Base-by-base conservation (phyloP, 2,113 vertebrate genomes). In the Coptodon bakossiorum region DNA sequence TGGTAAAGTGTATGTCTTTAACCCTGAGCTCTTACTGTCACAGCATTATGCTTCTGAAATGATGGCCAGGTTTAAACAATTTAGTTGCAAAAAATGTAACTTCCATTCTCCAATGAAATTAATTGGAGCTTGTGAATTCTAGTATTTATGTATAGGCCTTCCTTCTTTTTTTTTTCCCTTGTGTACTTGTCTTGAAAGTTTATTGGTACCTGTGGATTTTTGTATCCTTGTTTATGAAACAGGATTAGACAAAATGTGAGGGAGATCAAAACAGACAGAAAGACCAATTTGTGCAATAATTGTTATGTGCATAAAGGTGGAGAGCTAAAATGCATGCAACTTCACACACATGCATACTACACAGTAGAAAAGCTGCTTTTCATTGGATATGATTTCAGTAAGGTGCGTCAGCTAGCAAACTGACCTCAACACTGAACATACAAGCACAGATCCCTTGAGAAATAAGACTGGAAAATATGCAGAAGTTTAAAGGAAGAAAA, bases 11-110 rank as follows among this genome's bases (percentile, higher is more conserved):
- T 1, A 84, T 80, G 68, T 52, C 81, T 91, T 81, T 19, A 84
- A 90, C 85, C 78, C 52, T 43, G 29, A 13, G 48, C 57, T 83
- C 52, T 83, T 57, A 80, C 52, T 68, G 85, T 52, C 38, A 34
- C 54, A 45, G 68, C 22, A 48, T 56, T 82, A 81, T 54, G 31
- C 80, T 88, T 84, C 82, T 76, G 71, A 80, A 91, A 73, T 85
- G 87, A 91, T 86, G 82, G 27, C 86, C 81, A 4, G 29, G 40
- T 73, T 88, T 86, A 82, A 86, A 82, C 91, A 92, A 94, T 93
- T 91, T 63, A 85, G n/a, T 68, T 88, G 81, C 92, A 90, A 92
- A 94, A 94, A 92, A 92, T 91, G 90, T 76, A 91, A 73, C 81
- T 81, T 90, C 53, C 59, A 89, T 90, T 91, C 92, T 92, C 61